A percentile compares a stretch with the other conserved stretches of the same genome.
Conservation (phyloP, 2,113 vertebrate genomes). For the Odobenus rosmarus region DNA sequence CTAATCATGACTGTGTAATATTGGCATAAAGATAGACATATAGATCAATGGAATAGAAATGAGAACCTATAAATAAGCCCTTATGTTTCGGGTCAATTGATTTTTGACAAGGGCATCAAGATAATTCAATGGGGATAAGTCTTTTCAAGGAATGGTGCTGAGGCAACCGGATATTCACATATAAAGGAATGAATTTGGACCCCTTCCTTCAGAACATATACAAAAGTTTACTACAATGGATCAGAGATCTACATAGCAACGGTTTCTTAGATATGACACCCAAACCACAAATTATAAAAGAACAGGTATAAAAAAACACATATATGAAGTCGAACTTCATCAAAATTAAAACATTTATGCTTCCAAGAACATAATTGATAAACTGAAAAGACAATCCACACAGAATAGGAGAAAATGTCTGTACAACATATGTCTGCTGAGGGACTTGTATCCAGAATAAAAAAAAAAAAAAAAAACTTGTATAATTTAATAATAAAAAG, state of each 20-base stretch:
- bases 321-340: background rate
- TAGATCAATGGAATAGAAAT: background rate
- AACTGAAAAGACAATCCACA: background rate
- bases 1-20: background rate
- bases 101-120: background rate
- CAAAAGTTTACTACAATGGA: background rate
- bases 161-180: background rate
- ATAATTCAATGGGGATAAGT: background rate
- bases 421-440: background rate
- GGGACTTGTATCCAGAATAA: background rate
- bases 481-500: background rate
- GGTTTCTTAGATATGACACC: background rate
- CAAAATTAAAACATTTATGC: background rate
- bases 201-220: background rate
- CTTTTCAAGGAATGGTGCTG: background rate
- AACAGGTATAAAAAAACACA: background rate
- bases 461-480: background rate
- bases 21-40: background rate
- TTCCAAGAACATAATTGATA: background rate
- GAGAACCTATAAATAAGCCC: background rate
- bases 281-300: constrained; percentile 7
- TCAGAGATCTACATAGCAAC: background rate
- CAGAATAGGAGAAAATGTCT: background rate
- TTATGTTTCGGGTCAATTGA: background rate
- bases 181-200: background rate